Evolutionary conservation across 1,140 invertebrate genomes (phyloP), one percentile per base, ranked within the genome.

Genomic region (Platorchestia sp.): DNA sequence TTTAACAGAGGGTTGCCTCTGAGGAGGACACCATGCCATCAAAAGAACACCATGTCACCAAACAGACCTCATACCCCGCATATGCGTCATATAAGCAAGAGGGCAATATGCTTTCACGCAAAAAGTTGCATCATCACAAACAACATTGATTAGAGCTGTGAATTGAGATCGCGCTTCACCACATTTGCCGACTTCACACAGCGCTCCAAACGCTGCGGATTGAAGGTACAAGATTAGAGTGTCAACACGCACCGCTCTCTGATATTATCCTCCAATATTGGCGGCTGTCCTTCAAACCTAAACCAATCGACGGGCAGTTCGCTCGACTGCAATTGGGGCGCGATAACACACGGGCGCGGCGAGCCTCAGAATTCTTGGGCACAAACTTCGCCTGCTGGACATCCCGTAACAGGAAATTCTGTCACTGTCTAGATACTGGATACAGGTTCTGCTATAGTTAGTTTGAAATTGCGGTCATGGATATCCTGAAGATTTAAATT

Each of bases 221-320:
- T 93, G 91, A 6, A 93, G 43, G 91, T 40, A 16, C 44, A 44
- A 27, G 45, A 93, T 47, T 93, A 93, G 41, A 93, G 91, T 93
- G 91, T 93, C 91, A 93, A 93, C 91, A 93, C 40, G 36, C 43
- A 45, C 19, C 45, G 43, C 45, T 93, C 91, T 93, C 45, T 93
- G 91, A 93, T 93, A 93, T 45, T 93, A 93, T 93, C 43, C 44
- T 40, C 91, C 91, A 47, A 93, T 93, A 93, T 93, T 44, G 91
- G 41, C 40, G 91, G 91, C 43, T 93, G 43, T 45, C 45, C 45
- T 45, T 40, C 91, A 45, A 40, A 93, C 43, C 91, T 40, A 93
- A 93, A 45, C 91, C 91, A 93, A 93, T 93, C 91, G 91, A 47
- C 91, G 47, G 44, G 91, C 45, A 93, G 41, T 93, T 40, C 41